Conservation (phyloP, 2,113 vertebrate genomes). For the Antigone vipio region DNA sequence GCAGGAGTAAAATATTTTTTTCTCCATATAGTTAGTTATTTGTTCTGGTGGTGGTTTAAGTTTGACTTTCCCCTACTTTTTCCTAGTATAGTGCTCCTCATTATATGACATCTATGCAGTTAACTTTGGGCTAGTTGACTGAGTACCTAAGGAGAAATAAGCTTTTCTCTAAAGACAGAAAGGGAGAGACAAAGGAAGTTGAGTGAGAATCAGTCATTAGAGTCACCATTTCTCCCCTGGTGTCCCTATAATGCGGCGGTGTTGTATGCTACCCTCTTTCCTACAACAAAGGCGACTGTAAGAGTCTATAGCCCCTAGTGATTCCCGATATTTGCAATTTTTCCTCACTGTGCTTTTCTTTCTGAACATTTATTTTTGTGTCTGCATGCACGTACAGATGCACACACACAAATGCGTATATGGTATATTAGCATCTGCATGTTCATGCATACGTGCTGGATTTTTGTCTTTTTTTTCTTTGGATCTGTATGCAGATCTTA, state of each 20-base stretch:
- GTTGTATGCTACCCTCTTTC: background rate
- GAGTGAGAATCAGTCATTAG: background rate
- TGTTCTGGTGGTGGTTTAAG: background rate
- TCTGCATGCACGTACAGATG: background rate
- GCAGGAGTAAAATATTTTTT: constrained; percentile 25
- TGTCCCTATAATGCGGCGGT: background rate
- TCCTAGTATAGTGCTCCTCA: background rate
- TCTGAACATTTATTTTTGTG: background rate
- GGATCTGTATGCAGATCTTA: background rate
- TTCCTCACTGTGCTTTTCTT: background rate
- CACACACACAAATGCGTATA: background rate
- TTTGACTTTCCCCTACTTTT: background rate
- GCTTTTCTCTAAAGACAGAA: background rate
- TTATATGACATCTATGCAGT: background rate
- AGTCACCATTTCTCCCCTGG: background rate
- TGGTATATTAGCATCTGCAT: background rate
- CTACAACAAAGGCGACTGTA: background rate
- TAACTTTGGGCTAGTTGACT: background rate
- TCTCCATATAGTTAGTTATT: background rate
- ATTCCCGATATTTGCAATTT: background rate
- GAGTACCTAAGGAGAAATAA: background rate
- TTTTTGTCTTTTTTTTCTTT: background rate
- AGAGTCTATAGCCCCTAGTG: background rate
- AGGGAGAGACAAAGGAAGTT: background rate
- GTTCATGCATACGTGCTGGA: background rate